Base-by-base conservation (phyloP, 2,113 vertebrate species). In the Colius striatus region DNA sequence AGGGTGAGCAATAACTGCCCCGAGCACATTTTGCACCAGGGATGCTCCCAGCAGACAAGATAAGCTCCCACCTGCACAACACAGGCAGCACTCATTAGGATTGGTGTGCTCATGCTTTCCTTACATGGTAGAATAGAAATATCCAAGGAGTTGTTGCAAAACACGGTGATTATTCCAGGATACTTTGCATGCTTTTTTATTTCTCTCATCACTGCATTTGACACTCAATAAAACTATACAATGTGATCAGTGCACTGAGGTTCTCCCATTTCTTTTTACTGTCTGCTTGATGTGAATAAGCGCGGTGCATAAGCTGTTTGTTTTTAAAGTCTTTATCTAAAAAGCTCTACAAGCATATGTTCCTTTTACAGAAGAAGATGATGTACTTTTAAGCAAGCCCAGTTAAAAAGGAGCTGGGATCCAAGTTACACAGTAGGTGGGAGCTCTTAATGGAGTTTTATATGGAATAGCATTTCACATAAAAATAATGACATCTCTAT, bases 401-500 rank as follows among this genome's bases (percentile, higher is more conserved):
- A 57, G 36, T 43, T 53, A 3, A 22, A 75, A 65, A 47, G 22
- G 48, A 70, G 12, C 11, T 22, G 6, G 30, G 53, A 71, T 63
- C 74, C 36, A 34, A 74, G 48, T 43, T 80, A 38, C 1, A 3
- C 19, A 48, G 51, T 50, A 55, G 50, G 19, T 4, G 1, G 30
- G 36, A 74, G 25, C 11, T 77, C 23, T n/a, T 45, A 36, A 32
- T 81, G 68, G 48, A n/a, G 13, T 57, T 84, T 89, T 47, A 27
- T 65, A 48, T 23, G 32, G 62, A 94, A 53, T 5, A 66, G 20
- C 63, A 83, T 88, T 95, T 89, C 43, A 15, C 61, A 92, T 25
- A 30, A 71, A 93, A 92, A 95, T 92, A 96, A 88, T 94, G 88
- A 27, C 63, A 29, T 50, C 77, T 80, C 19, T 61, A 0, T 61